Evolutionary conservation across 2,113 vertebrate genomes (phyloP).

Genomic region (Marmota flaviventris): DNA sequence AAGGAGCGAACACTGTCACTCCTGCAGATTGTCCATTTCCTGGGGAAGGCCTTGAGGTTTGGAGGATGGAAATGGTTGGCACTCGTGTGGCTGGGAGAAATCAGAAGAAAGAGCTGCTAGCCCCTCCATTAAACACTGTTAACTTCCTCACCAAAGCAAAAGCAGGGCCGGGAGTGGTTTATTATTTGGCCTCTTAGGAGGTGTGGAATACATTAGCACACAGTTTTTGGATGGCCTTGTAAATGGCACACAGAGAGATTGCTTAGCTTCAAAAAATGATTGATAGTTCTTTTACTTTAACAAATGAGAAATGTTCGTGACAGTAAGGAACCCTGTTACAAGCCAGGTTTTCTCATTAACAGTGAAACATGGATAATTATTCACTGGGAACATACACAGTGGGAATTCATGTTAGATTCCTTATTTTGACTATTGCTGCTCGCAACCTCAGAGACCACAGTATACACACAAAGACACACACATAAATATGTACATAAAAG

Average conservation of each 20-base stretch:
- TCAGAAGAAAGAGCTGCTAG: slow-evolving; percentile 6
- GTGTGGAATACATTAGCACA: slow-evolving; percentile 35
- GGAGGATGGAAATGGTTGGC: not conserved
- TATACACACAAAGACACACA: slow-evolving; percentile 14
- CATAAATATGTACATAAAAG: slow-evolving; percentile 34
- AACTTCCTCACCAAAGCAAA: slow-evolving; percentile 27
- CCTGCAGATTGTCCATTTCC: not conserved
- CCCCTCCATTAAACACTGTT: slow-evolving; percentile 8
- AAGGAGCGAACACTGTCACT: not conserved
- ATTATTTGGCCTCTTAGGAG: not conserved
- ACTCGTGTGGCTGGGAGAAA: not conserved
- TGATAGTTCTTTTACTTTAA: slow-evolving; percentile 67
- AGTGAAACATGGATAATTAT: slow-evolving; percentile 74
- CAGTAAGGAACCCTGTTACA: slow-evolving; percentile 61
- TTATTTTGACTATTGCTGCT: slow-evolving; percentile 52
- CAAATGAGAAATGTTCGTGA: slow-evolving; percentile 78
- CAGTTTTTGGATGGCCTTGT: slow-evolving; percentile 46
- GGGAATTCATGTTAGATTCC: slow-evolving; percentile 48
- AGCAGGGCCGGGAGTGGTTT: accelerated
- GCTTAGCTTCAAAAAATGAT: slow-evolving; percentile 67
- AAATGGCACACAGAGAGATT: not conserved
- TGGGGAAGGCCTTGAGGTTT: not conserved
- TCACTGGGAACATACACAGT: slow-evolving; percentile 64
- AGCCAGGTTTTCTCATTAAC: slow-evolving; percentile 82
- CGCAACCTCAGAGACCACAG: slow-evolving; percentile 63